Percentiles rank a stretch among this genome's conserved stretches.
Conservation (phyloP, 2,797 vertebrate species). For the Sebastes iracundus region DNA sequence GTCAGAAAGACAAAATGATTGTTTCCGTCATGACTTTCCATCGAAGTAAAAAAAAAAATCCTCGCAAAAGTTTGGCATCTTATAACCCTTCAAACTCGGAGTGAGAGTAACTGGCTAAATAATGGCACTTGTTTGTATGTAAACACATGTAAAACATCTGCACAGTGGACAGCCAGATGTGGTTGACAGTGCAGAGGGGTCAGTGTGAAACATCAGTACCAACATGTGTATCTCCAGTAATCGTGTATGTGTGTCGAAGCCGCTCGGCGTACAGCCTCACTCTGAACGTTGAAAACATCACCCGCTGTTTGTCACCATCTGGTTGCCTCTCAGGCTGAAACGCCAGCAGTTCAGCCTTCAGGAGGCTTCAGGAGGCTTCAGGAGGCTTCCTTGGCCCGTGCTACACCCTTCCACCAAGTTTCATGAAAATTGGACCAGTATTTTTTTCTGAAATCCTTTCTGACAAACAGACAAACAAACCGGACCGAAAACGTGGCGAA, state of each 20-base stretch:
- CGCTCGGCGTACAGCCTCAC: too few species aligned
- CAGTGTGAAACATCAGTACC: background rate
- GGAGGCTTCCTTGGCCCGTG: too few species aligned
- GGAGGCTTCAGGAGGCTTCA: too few species aligned
- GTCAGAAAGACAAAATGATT: background rate
- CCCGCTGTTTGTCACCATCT: slow-evolving; percentile 40
- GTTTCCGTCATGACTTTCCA: background rate
- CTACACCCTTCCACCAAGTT: too few species aligned
- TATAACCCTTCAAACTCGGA: background rate
- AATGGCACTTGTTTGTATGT: background rate
- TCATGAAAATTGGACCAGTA: too few species aligned
- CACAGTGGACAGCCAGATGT: background rate
- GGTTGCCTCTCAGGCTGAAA: slow-evolving; percentile 21
- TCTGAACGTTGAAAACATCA: slow-evolving; percentile 23
- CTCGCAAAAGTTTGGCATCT: background rate
- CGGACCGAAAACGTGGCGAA: too few species aligned
- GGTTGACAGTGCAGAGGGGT: background rate
- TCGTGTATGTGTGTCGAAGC: background rate
- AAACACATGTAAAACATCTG: background rate
- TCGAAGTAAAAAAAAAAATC: background rate
- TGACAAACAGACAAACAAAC: too few species aligned
- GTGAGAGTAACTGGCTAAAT: background rate
- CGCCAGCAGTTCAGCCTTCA: too few species aligned
- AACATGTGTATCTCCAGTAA: background rate
- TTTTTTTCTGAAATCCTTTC: too few species aligned